A percentile compares a stretch with the other conserved stretches of the same genome.
These are phyloP conservation scores for Cerceris rybyensis DNA, from an alignment of 2,888 invertebrate genomes.

Conservation along the genomic window DNA sequence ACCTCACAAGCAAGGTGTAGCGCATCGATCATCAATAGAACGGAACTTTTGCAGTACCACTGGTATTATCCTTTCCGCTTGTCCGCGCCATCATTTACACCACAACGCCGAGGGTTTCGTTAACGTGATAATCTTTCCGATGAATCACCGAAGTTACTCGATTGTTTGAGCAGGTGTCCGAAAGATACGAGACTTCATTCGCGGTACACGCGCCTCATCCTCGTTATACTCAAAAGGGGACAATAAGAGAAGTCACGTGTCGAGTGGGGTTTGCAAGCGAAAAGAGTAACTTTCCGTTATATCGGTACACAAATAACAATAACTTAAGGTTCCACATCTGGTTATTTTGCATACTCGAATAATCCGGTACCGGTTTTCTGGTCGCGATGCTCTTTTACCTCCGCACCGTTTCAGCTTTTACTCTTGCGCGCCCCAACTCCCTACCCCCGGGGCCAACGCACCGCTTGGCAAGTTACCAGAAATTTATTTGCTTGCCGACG, in stretches of 20 bases:
- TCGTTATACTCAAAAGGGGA: conserved; percentile 17
- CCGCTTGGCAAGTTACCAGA: conserved; percentile 65
- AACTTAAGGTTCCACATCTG: conserved; percentile 59
- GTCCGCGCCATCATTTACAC: conserved; percentile 13
- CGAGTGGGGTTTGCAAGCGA: not conserved
- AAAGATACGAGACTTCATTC: conserved; percentile 20
- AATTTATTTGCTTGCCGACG: conserved; percentile 67
- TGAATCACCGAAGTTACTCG: conserved; percentile 38
- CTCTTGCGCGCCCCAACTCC: conserved; percentile 12
- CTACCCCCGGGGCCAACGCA: conserved; percentile 46
- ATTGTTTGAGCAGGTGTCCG: conserved; percentile 32
- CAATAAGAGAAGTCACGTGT: conserved; percentile 23
- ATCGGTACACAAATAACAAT: conserved; percentile 58
- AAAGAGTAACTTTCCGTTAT: conserved; percentile 7
- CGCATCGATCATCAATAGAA: not conserved
- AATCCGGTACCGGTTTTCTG: conserved; percentile 60
- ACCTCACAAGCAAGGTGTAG: too few relatives aligned
- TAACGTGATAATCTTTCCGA: conserved; percentile 36
- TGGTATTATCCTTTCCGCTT: not conserved
- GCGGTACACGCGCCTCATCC: conserved; percentile 7
- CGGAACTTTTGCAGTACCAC: not conserved
- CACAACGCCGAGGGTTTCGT: conserved; percentile 28
- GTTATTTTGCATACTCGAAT: conserved; percentile 68
- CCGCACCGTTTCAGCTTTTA: conserved; percentile 13
- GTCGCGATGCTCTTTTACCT: conserved; percentile 30